These are phyloP conservation scores for Tachina grossa DNA, from an alignment of 2,888 invertebrate species.

Conservation along the genomic window DNA sequence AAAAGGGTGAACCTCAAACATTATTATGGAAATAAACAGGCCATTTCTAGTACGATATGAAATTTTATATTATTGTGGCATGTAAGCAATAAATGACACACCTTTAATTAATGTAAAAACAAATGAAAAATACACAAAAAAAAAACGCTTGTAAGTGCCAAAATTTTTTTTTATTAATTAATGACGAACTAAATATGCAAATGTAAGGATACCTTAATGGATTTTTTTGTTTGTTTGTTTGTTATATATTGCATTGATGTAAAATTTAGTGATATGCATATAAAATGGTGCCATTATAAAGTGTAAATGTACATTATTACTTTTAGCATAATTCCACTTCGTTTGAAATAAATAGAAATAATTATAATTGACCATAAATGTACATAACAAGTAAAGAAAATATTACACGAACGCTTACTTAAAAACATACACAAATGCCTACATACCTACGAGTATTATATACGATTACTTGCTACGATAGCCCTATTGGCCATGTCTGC, in stretches of 20 bases:
- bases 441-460: neutral
- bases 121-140: too few species aligned
- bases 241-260: neutral
- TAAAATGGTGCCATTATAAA: conserved; percentile 31
- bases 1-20: too few species aligned
- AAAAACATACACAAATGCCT: neutral
- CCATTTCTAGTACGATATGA: too few species aligned
- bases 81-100: too few species aligned
- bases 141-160: too few species aligned
- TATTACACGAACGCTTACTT: neutral
- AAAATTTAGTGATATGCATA: neutral
- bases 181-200: neutral
- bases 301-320: conserved; percentile 1
- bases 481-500: too few species aligned
- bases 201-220: too few species aligned
- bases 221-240: neutral
- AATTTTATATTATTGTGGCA: too few species aligned
- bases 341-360: conserved; percentile 26
- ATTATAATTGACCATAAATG: conserved; percentile 18
- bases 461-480: neutral
- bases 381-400: neutral
- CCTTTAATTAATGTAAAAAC: too few species aligned
- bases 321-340: neutral
- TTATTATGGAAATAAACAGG: too few species aligned
- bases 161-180: too few species aligned